Evolutionary conservation across 2,113 vertebrate genomes (phyloP).

Genomic region (Stigmatopora argus): DNA sequence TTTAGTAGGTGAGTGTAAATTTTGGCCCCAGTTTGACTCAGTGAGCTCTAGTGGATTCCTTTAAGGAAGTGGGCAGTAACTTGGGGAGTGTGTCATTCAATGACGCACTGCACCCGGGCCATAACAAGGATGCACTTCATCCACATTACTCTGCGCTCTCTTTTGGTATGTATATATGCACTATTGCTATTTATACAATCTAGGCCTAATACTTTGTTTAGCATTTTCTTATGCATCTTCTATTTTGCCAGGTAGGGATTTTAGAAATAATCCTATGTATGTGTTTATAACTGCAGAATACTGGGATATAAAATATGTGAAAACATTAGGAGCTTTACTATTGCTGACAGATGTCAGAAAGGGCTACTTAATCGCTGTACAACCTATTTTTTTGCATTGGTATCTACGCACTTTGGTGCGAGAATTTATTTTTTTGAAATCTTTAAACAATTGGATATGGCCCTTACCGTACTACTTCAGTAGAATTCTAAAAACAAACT

Average conservation of each 20-base stretch:
- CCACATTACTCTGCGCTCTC: background rate
- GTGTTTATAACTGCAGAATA: background rate
- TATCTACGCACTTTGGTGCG: too few relatives aligned
- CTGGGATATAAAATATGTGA: background rate
- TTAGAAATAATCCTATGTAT: too few relatives aligned
- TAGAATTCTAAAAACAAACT: background rate
- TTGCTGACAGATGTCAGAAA: conserved; percentile 7
- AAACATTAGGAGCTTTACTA: background rate
- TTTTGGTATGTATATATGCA: background rate
- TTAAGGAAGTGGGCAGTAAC: background rate
- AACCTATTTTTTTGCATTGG: too few relatives aligned
- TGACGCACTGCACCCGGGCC: background rate
- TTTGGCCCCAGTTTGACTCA: background rate
- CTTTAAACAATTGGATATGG: background rate
- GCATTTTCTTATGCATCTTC: too few relatives aligned
- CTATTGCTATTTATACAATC: too few relatives aligned
- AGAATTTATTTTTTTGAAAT: background rate
- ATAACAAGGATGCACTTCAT: conserved; percentile 9
- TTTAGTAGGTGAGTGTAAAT: background rate
- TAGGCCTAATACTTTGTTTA: background rate
- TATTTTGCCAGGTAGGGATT: background rate
- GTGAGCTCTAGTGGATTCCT: conserved; percentile 12
- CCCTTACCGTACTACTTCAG: background rate
- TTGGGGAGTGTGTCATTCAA: conserved; percentile 10
- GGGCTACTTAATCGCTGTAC: background rate